phyloP scores from a whole-genome alignment of 2,888 invertebrate genomes.

The Salpingus planirostris region DNA sequence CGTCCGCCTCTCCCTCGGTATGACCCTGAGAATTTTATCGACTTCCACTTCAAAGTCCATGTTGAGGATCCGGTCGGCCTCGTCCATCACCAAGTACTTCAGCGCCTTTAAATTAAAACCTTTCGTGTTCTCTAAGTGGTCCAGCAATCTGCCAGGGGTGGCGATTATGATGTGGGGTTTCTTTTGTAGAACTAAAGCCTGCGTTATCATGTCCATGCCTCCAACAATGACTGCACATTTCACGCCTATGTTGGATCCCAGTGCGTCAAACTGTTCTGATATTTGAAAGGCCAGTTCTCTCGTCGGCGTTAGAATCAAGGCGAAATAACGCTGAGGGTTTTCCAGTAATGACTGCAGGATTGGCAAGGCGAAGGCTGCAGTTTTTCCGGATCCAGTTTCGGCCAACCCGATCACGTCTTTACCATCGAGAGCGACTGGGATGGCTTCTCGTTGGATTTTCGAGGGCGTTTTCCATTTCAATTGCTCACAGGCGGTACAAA shows the following conservation, averaged over 20 bases:
- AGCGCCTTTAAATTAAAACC: conserved; percentile 65
- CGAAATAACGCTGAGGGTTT: conserved; percentile 89
- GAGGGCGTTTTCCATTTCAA: conserved; percentile 93
- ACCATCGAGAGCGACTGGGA: conserved; percentile 85
- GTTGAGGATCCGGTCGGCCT: conserved; percentile 96
- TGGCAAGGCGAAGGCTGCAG: conserved; percentile 94
- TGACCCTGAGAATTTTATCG: conserved; percentile 85
- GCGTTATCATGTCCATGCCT: conserved; percentile 97
- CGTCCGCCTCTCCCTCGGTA: conserved; percentile 86
- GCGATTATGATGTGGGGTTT: conserved; percentile 96
- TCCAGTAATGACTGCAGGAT: conserved; percentile 86
- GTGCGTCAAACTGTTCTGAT: conserved; percentile 93
- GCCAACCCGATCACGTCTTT: conserved; percentile 55
- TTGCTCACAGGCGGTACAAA: conserved; percentile 84
- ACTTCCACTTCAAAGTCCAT: conserved; percentile 99
- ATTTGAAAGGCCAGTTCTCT: conserved; percentile 98
- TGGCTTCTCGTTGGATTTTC: conserved; percentile 89
- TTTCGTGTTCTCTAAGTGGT: conserved; percentile 96
- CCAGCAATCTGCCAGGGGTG: conserved; percentile 90
- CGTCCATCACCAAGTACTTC: conserved; percentile 80
- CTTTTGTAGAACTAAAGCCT: conserved; percentile 82
- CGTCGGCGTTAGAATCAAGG: conserved; percentile 91
- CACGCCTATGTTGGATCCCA: conserved; percentile 82
- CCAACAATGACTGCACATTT: conserved; percentile 96
- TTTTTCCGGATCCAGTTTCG: conserved; percentile 93